phyloP scores from a whole-genome alignment of 1,140 invertebrate species.

The Paraescarpia echinospica region DNA sequence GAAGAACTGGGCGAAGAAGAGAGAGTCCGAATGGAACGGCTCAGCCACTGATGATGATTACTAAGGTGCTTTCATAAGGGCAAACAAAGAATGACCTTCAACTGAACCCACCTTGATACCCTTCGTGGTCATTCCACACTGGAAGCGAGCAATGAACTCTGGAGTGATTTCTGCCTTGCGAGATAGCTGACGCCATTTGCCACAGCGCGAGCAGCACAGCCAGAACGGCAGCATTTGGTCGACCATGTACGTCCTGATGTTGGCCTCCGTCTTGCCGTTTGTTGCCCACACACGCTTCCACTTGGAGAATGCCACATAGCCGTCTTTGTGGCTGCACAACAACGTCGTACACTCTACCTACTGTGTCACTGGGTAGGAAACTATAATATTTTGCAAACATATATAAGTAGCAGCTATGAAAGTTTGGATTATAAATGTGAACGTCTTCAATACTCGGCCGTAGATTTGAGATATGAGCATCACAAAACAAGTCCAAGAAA shows the following conservation, averaged over 20 bases:
- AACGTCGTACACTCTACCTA: not conserved
- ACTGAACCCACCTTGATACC: conserved; percentile 9
- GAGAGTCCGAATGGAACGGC: no score
- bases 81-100: no score
- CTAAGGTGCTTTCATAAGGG: not conserved
- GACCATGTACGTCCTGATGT: conserved; percentile 42
- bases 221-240: conserved; percentile 57
- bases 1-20: no score
- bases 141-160: conserved; percentile 45
- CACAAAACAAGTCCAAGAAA: no score
- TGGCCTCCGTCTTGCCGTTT: conserved; percentile 47
- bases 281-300: conserved; percentile 56
- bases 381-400: not conserved
- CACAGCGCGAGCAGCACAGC: conserved; percentile 53
- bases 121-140: conserved; percentile 35
- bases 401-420: not conserved
- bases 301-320: conserved; percentile 45
- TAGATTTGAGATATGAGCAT: no score
- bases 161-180: conserved; percentile 38
- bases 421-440: not conserved
- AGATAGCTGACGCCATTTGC: conserved; percentile 53
- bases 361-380: conserved; percentile 2
- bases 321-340: conserved; percentile 46
- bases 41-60: not conserved
- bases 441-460: no score